Conservation (phyloP, 2,888 invertebrate genomes). For the Eupithecia centaureata region DNA sequence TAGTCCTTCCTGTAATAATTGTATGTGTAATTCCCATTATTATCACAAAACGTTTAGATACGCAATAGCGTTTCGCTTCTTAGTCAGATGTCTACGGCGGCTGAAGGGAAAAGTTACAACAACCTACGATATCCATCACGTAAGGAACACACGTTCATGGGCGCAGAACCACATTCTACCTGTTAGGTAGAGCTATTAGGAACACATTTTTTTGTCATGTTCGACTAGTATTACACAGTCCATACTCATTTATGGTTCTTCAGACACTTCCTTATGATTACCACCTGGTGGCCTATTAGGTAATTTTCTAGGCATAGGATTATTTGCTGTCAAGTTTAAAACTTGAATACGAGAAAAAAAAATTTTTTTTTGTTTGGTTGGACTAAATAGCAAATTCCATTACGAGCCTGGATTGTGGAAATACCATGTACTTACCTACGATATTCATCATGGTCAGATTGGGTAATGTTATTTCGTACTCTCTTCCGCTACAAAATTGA, state of each 20-base stretch:
- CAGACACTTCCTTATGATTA: constrained; percentile 24
- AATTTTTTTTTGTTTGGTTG: not conserved
- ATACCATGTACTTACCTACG: too few relatives aligned
- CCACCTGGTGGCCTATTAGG: constrained; percentile 34
- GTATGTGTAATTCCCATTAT: too few relatives aligned
- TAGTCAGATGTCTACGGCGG: not conserved
- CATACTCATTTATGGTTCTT: constrained; percentile 16
- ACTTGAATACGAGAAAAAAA: not conserved
- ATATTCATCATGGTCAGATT: not conserved
- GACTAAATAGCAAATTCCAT: not conserved
- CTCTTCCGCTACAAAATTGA: not conserved
- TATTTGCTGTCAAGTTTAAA: not conserved
- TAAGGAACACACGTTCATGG: constrained; percentile 30
- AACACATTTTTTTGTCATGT: constrained; percentile 41
- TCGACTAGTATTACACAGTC: constrained; percentile 34
- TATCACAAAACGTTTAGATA: too few relatives aligned
- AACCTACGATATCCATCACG: constrained; percentile 33
- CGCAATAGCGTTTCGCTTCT: constrained; percentile 1
- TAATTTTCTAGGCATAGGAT: constrained; percentile 11
- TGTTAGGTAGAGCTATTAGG: constrained; percentile 12
- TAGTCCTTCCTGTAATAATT: too few relatives aligned
- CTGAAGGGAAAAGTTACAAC: constrained; percentile 63
- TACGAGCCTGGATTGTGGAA: not conserved
- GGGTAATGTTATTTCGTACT: not conserved
- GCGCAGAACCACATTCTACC: constrained; percentile 39